These are phyloP conservation scores for Heliconius hortense DNA, from an alignment of 2,888 invertebrate genomes.

Conservation along the genomic window DNA sequence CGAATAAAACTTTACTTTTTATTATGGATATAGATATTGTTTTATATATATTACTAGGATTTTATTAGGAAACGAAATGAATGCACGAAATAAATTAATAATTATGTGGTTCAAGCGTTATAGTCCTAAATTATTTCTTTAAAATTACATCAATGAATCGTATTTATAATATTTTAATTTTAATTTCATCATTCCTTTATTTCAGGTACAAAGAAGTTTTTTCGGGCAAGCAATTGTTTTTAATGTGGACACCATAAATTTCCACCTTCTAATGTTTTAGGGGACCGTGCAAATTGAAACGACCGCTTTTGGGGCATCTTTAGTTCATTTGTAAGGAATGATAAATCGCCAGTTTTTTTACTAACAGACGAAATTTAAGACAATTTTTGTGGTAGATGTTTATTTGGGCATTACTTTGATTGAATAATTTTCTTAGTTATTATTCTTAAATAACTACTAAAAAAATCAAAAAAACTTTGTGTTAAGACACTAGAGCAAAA, in stretches of 20 bases:
- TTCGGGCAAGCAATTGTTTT: constrained; percentile 23
- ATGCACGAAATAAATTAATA: no score
- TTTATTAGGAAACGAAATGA: no score
- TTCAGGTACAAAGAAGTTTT: not conserved
- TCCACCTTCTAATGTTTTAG: constrained; percentile 29
- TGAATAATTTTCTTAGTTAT: not conserved
- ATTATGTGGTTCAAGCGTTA: no score
- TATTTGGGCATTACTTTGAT: not conserved
- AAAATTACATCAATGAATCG: no score
- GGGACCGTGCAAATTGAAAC: constrained; percentile 35
- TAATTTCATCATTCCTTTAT: not conserved
- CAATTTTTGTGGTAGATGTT: not conserved
- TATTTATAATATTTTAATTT: no score
- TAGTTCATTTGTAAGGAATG: constrained; percentile 27
- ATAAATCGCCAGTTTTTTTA: constrained; percentile 25
- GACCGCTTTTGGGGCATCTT: constrained; percentile 25
- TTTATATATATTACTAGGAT: no score
- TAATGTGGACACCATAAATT: constrained; percentile 34
- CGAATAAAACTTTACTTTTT: no score
- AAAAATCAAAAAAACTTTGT: no score
- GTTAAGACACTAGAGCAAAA: no score
- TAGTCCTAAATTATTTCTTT: no score
- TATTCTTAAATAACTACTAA: no score
- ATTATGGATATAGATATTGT: no score
- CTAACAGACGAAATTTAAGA: constrained; percentile 6